phyloP scores from a whole-genome alignment of 2,888 invertebrate genomes.

The Diaphora mendica region DNA sequence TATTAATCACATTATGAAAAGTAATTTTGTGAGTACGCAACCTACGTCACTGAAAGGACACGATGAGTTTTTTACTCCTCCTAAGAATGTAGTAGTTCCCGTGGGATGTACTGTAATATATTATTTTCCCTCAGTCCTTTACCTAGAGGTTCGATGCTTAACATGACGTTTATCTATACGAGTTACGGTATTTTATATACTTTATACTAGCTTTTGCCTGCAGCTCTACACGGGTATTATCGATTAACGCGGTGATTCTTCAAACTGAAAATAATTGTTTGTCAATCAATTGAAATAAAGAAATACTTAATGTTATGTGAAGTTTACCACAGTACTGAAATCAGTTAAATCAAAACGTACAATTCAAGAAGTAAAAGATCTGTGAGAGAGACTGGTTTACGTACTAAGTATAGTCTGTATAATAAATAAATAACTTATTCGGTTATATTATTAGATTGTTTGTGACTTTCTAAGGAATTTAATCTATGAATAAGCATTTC shows the following conservation, averaged over 20 bases:
- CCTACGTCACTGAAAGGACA: slow-evolving; percentile 5
- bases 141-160: background rate
- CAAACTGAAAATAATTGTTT: no score
- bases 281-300: no score
- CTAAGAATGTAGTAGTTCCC: slow-evolving; percentile 8
- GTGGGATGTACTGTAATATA: slow-evolving; percentile 12
- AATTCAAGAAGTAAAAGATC: no score
- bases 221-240: no score
- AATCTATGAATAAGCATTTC: slow-evolving; percentile 14
- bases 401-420: no score
- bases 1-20: slow-evolving; percentile 16
- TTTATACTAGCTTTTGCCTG: no score
- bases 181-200: background rate
- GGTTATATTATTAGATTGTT: slow-evolving; percentile 1
- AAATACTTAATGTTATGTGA: no score
- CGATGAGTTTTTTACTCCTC: slow-evolving; percentile 8
- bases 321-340: no score
- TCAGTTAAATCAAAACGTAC: no score
- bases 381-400: no score
- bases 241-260: no score
- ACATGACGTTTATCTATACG: background rate
- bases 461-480: slow-evolving; percentile 14
- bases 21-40: slow-evolving; percentile 10
- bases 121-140: slow-evolving; percentile 3
- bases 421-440: background rate